Base-by-base conservation (phyloP, 2,797 vertebrate species). In the Garrulus glandarius region DNA sequence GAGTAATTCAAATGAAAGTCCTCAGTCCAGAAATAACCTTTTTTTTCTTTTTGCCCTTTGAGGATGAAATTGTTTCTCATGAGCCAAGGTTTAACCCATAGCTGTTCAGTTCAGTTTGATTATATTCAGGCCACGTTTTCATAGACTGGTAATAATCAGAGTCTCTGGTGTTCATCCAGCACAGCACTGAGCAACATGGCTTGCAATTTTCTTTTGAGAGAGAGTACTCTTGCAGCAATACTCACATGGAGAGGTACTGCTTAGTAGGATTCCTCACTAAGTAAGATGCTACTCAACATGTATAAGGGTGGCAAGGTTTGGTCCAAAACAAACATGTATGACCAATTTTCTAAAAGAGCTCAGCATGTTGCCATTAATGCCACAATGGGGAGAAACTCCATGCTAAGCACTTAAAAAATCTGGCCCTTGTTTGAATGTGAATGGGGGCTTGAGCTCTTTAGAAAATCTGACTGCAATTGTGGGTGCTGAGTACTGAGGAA, bases 241-340 rank as follows among this genome's bases (percentile, higher is more conserved):
- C 19, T 70, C 26, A 39, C 60, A 47, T 37, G 74, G 63, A 59
- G 72, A 50, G 24, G 16, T 41, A 64, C 39, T 64, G 20, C 64
- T 88, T 60, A 50, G 50, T 30, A 46, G 80, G n/a, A 74, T 63
- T 93, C 71, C 43, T 91, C 68, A 50, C 43, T 61, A 26, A 71
- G 10, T 71, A 69, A 84, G 75, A 88, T 78, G 65, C 71, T 93
- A 71, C 75, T 75, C n/a, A 16, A 74, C 75, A 47, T 69, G 78
- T 77, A 81, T 43, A 84, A 95, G 81, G 47, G 71, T 68, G 77
- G 83, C 69, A 87, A 89, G 83, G 46, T 86, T 30, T 69, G 69
- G 29, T 84, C 79, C 92, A 95, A 96, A 96, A 91, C 92, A 97
- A 96, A 93, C 78, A 83, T 24, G 92, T 92, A 97, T 76, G 95